Evolutionary conservation across 2,113 vertebrate species (phyloP).

Genomic region (Ctenomys sociabilis): DNA sequence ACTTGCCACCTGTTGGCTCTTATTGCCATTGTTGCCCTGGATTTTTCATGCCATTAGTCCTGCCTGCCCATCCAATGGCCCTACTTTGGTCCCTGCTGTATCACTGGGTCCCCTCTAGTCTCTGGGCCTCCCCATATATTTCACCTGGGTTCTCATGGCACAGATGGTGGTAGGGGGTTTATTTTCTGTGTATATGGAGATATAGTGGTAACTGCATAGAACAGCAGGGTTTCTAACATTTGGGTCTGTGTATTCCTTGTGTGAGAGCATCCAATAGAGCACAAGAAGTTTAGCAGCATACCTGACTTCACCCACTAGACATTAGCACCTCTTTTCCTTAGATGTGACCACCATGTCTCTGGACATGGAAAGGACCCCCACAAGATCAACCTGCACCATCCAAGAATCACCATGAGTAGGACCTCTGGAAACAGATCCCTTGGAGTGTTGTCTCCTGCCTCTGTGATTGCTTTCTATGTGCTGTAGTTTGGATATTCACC

Average conservation of each 20-base stretch:
- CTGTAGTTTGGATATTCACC: not conserved
- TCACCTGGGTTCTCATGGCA: too few relatives aligned
- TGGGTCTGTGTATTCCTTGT: not conserved
- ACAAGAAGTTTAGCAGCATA: not conserved
- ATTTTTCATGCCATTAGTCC: too few relatives aligned
- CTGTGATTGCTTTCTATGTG: not conserved
- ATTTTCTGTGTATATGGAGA: not conserved
- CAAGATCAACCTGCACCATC: not conserved
- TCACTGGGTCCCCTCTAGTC: too few relatives aligned
- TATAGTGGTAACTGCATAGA: not conserved
- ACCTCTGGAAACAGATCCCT: not conserved
- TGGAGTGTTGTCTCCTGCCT: not conserved
- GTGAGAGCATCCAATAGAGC: not conserved
- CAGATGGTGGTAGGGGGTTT: too few relatives aligned
- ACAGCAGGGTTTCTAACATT: constrained; percentile 8
- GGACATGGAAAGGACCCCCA: not conserved
- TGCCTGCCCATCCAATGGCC: too few relatives aligned
- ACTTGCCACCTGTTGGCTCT: too few relatives aligned
- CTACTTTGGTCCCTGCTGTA: too few relatives aligned
- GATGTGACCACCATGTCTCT: not conserved
- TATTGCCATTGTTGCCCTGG: too few relatives aligned
- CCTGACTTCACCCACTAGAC: not conserved
- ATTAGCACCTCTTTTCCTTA: not conserved
- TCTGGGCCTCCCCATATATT: too few relatives aligned
- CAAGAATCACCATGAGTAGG: not conserved